phyloP scores from a whole-genome alignment of 2,888 invertebrate genomes.

The Cryptophagus acutangulus region DNA sequence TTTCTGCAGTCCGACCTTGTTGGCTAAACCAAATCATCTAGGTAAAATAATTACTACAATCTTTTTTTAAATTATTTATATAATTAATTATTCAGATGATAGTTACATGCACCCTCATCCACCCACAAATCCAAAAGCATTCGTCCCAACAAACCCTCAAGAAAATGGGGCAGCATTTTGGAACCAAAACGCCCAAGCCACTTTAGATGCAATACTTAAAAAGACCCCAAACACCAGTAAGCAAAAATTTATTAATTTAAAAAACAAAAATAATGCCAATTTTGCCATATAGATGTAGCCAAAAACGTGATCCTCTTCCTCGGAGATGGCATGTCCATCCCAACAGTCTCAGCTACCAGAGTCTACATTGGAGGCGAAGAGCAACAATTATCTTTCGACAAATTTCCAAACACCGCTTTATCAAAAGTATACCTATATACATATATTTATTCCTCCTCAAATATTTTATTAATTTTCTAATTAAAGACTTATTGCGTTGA shows the following conservation, averaged over 20 bases:
- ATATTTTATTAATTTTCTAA: too few species aligned
- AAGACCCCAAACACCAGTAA: conserved; percentile 9
- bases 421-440: conserved; percentile 62
- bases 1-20: too few species aligned
- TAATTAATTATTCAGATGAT: conserved; percentile 5
- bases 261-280: conserved; percentile 48
- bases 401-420: conserved; percentile 68
- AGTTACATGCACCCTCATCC: conserved; percentile 1
- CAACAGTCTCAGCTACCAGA: conserved; percentile 74
- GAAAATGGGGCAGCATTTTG: conserved; percentile 1
- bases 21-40: too few species aligned
- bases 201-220: conserved; percentile 7
- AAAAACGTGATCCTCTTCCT: conserved; percentile 78
- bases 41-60: too few species aligned
- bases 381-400: conserved; percentile 64
- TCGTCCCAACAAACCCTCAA: neutral
- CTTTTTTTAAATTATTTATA: too few species aligned
- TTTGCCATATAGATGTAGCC: conserved; percentile 50
- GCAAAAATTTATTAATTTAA: conserved; percentile 27
- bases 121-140: neutral
- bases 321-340: conserved; percentile 84
- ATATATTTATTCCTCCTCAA: too few species aligned
- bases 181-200: conserved; percentile 12
- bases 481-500: conserved; percentile 70
- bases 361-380: conserved; percentile 75